Conservation (phyloP, 64 coral and sea anemone genomes). For the Stichodactyla mertensii region DNA sequence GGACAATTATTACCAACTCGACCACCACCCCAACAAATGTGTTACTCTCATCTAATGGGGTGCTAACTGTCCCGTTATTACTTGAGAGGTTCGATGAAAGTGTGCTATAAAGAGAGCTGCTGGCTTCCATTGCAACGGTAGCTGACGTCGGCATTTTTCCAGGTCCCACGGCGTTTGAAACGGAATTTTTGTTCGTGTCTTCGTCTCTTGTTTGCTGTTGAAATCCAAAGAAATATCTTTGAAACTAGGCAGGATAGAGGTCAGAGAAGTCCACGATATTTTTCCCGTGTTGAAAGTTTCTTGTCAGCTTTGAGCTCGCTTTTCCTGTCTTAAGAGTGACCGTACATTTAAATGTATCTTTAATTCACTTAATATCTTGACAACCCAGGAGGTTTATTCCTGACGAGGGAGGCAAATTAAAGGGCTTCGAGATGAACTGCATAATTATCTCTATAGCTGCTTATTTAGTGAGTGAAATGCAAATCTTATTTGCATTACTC, state of each 20-base stretch:
- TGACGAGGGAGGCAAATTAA: neutral
- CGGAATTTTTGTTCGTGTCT: no score
- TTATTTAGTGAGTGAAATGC: neutral
- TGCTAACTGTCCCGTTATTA: neutral
- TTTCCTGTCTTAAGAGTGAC: neutral
- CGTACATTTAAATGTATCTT: neutral
- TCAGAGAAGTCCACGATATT: no score
- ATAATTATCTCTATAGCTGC: neutral
- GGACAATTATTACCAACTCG: conserved; percentile 47
- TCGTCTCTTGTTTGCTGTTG: neutral
- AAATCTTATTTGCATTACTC: neutral
- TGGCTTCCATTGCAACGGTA: neutral
- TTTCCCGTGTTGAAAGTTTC: no score
- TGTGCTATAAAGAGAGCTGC: neutral
- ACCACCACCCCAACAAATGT: conserved; percentile 57
- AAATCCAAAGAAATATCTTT: neutral
- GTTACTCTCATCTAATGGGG: conserved; percentile 22
- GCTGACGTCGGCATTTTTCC: neutral
- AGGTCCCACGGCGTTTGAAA: neutral
- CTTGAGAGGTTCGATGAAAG: neutral
- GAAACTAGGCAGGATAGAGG: neutral
- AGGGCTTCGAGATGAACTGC: neutral
- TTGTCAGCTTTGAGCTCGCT: no score
- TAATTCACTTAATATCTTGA: no score
- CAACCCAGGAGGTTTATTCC: no score